These are phyloP conservation scores for Mastomys natalensis DNA, from an alignment of 2,113 vertebrate genomes.

Conservation along the genomic window DNA sequence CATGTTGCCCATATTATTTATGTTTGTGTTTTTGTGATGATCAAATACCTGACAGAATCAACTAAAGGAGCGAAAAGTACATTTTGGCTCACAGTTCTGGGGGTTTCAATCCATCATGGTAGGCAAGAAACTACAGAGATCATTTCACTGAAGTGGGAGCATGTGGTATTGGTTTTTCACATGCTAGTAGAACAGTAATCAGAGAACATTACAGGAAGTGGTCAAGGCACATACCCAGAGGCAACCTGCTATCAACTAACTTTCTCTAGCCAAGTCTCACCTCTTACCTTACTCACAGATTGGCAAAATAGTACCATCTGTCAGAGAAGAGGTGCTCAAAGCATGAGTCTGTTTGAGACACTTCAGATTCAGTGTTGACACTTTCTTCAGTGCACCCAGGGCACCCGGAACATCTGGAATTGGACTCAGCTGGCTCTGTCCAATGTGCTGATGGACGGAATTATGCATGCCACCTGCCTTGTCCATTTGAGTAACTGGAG, in stretches of 20 bases:
- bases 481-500: neutral
- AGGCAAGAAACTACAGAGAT: neutral
- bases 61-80: neutral
- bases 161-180: neutral
- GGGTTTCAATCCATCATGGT: too few relatives aligned
- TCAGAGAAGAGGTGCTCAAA: neutral
- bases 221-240: neutral
- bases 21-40: neutral
- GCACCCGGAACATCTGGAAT: slow-evolving; percentile 94
- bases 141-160: too few relatives aligned
- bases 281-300: neutral
- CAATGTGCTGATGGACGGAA: slow-evolving; percentile 89
- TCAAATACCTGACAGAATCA: neutral
- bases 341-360: neutral
- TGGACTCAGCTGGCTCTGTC: slow-evolving; percentile 91
- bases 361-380: slow-evolving; percentile 87
- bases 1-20: neutral
- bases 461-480: slow-evolving; percentile 80
- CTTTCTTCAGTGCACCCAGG: slow-evolving; percentile 91
- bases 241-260: neutral
- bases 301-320: neutral
- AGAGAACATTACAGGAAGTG: neutral
- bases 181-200: neutral
- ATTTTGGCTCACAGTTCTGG: neutral
- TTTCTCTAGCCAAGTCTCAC: neutral